Conservation (phyloP, 2,888 invertebrate species). For the Ypsolopha sequella region DNA sequence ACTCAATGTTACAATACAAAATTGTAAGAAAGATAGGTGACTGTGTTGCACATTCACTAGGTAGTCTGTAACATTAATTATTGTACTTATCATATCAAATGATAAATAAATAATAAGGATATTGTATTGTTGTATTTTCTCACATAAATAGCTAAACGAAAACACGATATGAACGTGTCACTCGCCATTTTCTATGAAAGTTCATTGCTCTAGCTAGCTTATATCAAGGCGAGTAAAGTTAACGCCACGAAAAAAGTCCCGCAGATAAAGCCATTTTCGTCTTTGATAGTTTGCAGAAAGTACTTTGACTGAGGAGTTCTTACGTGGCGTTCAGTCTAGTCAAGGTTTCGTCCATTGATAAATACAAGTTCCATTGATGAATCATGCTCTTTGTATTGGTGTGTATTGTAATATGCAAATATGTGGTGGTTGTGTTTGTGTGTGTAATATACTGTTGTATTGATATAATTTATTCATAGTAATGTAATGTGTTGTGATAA, state of each 20-base stretch:
- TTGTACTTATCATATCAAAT: too few relatives aligned
- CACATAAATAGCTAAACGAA: not conserved
- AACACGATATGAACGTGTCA: not conserved
- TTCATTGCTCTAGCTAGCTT: conserved; percentile 42
- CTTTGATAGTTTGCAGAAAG: not conserved
- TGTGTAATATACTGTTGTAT: too few relatives aligned
- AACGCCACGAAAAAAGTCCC: not conserved
- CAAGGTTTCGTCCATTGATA: not conserved
- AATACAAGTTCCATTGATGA: not conserved
- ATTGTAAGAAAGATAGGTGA: too few relatives aligned
- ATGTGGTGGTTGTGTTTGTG: not conserved
- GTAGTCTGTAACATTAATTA: too few relatives aligned
- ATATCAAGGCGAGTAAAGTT: not conserved
- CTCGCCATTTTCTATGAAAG: conserved; percentile 17
- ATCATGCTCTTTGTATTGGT: conserved; percentile 4
- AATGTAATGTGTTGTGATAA: too few relatives aligned
- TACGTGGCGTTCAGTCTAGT: not conserved
- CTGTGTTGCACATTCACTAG: too few relatives aligned
- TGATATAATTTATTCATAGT: too few relatives aligned
- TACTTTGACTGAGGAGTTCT: not conserved
- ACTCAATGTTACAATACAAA: too few relatives aligned
- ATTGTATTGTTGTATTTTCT: too few relatives aligned
- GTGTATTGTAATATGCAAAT: conserved; percentile 11
- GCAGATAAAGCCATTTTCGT: not conserved
- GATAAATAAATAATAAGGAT: too few relatives aligned